Evolutionary conservation across 2,797 vertebrate genomes (phyloP).

Genomic region (Enteromius treurensis): DNA sequence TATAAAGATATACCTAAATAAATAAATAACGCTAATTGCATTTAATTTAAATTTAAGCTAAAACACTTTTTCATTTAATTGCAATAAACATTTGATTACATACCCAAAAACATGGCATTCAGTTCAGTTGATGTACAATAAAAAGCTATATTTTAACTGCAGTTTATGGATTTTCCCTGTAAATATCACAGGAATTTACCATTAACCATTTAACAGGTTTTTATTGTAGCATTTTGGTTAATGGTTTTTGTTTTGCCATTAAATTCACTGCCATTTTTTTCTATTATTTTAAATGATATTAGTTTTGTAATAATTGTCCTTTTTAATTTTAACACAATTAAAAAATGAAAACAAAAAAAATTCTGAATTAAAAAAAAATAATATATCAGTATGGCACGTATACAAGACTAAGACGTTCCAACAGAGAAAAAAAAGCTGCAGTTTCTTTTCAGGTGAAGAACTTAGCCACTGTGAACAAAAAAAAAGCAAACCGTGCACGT

Average conservation of each 20-base stretch:
- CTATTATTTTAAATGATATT: background rate
- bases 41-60: background rate
- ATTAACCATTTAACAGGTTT: no score
- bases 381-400: background rate
- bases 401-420: background rate
- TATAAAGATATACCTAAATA: background rate
- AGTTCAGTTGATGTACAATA: background rate
- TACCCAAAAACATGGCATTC: background rate
- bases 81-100: background rate
- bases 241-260: no score
- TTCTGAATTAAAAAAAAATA: no score
- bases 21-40: background rate
- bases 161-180: no score
- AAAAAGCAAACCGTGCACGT: conserved; percentile 93
- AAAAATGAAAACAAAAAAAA: no score
- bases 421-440: background rate
- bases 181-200: no score
- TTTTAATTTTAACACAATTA: background rate
- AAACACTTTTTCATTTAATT: background rate
- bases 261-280: no score
- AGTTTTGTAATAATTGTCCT: background rate
- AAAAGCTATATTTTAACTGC: no score
- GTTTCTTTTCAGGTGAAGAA: conserved; percentile 89
- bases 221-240: no score
- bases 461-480: conserved; percentile 99